Conservation (phyloP, 2,888 invertebrate species). For the Parnassius mnemosyne region DNA sequence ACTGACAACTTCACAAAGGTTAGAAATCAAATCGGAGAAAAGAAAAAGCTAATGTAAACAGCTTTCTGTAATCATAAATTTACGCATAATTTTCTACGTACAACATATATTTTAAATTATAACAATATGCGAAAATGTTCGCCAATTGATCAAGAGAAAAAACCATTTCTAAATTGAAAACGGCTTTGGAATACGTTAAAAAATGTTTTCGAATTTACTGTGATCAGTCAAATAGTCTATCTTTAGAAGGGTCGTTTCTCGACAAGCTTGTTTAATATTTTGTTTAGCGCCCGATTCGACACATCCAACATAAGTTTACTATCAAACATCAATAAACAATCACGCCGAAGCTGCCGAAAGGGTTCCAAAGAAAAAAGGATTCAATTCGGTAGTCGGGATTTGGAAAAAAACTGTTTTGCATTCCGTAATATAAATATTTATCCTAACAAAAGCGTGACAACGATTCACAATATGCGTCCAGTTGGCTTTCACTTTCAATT, state of each 20-base stretch:
- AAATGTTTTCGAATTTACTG: neutral
- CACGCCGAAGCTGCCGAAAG: constrained; percentile 62
- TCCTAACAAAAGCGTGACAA: constrained; percentile 66
- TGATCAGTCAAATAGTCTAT: constrained; percentile 1
- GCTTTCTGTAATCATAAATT: too few relatives aligned
- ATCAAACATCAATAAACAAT: constrained; percentile 55
- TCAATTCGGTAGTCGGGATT: constrained; percentile 64
- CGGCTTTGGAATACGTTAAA: too few relatives aligned
- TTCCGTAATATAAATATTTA: constrained; percentile 75
- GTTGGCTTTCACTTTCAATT: constrained; percentile 75
- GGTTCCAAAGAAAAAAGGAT: constrained; percentile 71
- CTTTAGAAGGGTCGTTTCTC: constrained; percentile 8
- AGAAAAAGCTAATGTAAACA: too few relatives aligned
- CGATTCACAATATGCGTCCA: constrained; percentile 62
- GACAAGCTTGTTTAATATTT: constrained; percentile 31
- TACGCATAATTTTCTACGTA: too few relatives aligned
- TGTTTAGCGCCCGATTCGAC: constrained; percentile 45
- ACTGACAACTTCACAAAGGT: too few relatives aligned
- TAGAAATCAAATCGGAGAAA: too few relatives aligned
- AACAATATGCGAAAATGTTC: too few relatives aligned
- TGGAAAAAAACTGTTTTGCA: constrained; percentile 76
- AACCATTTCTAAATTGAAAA: too few relatives aligned
- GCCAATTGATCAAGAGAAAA: too few relatives aligned
- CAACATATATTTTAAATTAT: too few relatives aligned
- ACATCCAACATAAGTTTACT: constrained; percentile 44